These are phyloP conservation scores for Alosa alosa DNA, from an alignment of 2,113 vertebrate species.

Conservation along the genomic window DNA sequence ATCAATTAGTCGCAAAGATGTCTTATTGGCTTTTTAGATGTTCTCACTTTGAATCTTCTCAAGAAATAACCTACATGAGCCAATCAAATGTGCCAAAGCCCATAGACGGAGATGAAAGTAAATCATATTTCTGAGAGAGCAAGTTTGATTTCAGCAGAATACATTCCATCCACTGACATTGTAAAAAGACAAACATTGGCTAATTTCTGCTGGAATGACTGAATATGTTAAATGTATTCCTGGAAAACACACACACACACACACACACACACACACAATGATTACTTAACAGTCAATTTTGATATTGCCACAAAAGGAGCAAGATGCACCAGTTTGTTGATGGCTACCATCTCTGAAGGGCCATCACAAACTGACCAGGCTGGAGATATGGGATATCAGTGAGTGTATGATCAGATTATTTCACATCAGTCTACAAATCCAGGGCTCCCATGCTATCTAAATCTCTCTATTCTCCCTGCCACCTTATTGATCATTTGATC, in stretches of 20 bases:
- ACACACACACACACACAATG: background rate
- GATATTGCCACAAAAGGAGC: conserved; percentile 5
- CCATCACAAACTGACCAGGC: background rate
- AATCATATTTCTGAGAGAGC: background rate
- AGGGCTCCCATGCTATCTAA: background rate
- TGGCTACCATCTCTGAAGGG: background rate
- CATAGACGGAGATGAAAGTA: too few relatives aligned
- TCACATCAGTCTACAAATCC: background rate
- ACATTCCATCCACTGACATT: background rate
- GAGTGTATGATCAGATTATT: background rate
- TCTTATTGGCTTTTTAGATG: background rate
- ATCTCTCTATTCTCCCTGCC: background rate
- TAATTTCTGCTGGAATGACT: background rate
- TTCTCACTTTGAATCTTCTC: background rate
- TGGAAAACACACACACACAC: background rate
- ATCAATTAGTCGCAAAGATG: background rate
- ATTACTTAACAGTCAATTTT: background rate
- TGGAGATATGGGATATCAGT: background rate
- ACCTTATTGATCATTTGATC: background rate
- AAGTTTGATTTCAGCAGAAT: background rate
- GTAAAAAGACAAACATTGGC: background rate
- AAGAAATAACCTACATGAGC: background rate
- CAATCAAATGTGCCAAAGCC: background rate
- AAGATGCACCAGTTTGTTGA: background rate
- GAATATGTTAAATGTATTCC: background rate